Evolutionary conservation across 92 coral and sea anemone genomes (phyloP).

Genomic region (Parazoanthus darwini): DNA sequence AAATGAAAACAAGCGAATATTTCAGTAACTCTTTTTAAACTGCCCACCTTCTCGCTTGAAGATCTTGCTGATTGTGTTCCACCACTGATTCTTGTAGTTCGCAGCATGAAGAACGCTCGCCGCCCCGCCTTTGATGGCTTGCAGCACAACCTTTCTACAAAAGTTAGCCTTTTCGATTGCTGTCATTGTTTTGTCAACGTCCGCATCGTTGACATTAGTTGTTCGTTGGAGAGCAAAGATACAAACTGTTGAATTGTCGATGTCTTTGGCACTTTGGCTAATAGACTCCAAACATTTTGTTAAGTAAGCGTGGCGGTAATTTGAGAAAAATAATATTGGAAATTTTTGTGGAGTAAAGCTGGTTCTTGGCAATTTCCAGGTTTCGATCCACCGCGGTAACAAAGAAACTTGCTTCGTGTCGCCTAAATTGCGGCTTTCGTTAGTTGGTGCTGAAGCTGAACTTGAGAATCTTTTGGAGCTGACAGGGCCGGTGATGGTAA

Average conservation of each 20-base stretch:
- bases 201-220: neutral
- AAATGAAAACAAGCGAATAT: neutral
- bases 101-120: neutral
- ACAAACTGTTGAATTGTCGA: conserved; percentile 46
- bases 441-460: neutral
- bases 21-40: neutral
- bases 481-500: neutral
- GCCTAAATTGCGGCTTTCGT: neutral
- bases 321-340: conserved; percentile 28
- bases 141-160: conserved; percentile 26
- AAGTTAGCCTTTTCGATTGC: conserved; percentile 29
- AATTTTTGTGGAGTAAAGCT: conserved; percentile 1
- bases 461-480: neutral
- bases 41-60: neutral
- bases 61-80: neutral
- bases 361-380: neutral
- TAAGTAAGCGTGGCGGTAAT: conserved; percentile 45
- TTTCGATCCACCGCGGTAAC: conserved; percentile 3
- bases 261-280: conserved; percentile 32
- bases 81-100: conserved; percentile 11
- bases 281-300: conserved; percentile 46
- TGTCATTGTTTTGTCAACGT: conserved; percentile 25
- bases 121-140: neutral
- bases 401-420: neutral
- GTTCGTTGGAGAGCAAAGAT: conserved; percentile 44